Evolutionary conservation across 2,888 invertebrate species (phyloP), one percentile per base, ranked within the genome.

Genomic region (Terebella lapidaria): DNA sequence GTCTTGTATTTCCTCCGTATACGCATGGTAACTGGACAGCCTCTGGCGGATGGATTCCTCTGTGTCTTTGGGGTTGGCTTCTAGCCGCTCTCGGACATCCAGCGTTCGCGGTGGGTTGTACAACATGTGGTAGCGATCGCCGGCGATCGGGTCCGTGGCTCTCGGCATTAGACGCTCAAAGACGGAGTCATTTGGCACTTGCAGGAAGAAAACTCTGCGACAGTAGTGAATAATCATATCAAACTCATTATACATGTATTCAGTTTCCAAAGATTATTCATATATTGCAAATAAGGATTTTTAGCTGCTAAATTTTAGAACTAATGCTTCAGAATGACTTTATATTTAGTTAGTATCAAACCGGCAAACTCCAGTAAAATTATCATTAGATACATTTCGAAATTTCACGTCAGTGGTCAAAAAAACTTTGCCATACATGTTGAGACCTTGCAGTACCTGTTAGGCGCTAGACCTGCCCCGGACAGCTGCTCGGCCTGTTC

Each of bases 81-180:
- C 25, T 3, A 79, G 70, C n/a, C 79, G 61, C 18, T 72, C 71
- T 60, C 74, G 75, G 25, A 61, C 74, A 65, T 76, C 73, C 61
- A 74, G 74, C 22, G 74, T 74, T 46, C 72, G 69, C n/a, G 80
- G 78, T 2, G 81, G 81, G 66, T 81, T 77, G 67, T 75, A 79
- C 28, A 78, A 68, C 70, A 73, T 71, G 71, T 81, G 81, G 63
- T 79, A 80, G 18, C 76, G 72, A 42, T 78, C 74, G 0, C 81
- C 81, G 1, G 80, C 80, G 54, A 79, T 69, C 2, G 77, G 79
- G 62, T 81, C 81, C 10, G 77, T 74, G 20, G 74, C 72, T 15
- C 77, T 67, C 55, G 75, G 70, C 3, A 78, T 75, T 45, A 81
- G 64, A 28, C 81, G 66, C 69, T 81, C 80, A 45, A 81, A 61